Base-by-base conservation (phyloP, 2,113 vertebrate genomes). In the Phrynosoma blainvillii region DNA sequence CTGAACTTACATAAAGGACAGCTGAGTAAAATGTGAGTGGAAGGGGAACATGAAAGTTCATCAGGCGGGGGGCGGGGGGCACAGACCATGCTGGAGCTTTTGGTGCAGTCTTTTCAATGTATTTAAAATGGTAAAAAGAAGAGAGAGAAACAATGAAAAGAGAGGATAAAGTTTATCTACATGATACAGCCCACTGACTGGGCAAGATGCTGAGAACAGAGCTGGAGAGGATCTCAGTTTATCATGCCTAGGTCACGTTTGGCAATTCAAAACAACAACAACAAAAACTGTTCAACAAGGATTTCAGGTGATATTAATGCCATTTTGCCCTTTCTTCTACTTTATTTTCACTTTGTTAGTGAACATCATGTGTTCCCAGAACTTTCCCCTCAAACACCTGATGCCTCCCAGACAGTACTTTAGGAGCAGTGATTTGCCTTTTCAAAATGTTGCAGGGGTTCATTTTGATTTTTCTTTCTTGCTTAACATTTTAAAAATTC, bases 1-100 rank as follows among this genome's bases (percentile, higher is more conserved):
- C 12, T 82, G 68, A 85, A 92, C 88, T 89, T 90, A 92, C 13
- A 66, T 2, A 8, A 14, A n/a, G 76, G 79, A 70, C 77, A 84
- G 30, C 30, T 85, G 27, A 84, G 13, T 91, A 77, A 79, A 12
- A 81, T 20, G n/a, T 32, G 59, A 65, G 52, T 0, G 27, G 21
- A 12, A 76, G 27, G 70, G 56, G 21, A 59, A 74, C 30, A 13
- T 1, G 4, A 2, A 14, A 88, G 0, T 52, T 47, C 71, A 86
- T 86, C 87, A 87, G 91, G 91, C 27, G 32, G 32, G 23, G 25
- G n/a, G n/a, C n/a, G n/a, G 27, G 30, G 13, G 20, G 32, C 27
- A 32, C 8, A 18, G 9, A 20, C 30, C 16, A 1, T 10, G 27
- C 76, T 21, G 68, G 68, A 14, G 7, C 11, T 1, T 1, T 1